Percentiles rank a stretch among this genome's conserved stretches.
Conservation (phyloP, 1,140 invertebrate species). For the Ectropis grisescens region DNA sequence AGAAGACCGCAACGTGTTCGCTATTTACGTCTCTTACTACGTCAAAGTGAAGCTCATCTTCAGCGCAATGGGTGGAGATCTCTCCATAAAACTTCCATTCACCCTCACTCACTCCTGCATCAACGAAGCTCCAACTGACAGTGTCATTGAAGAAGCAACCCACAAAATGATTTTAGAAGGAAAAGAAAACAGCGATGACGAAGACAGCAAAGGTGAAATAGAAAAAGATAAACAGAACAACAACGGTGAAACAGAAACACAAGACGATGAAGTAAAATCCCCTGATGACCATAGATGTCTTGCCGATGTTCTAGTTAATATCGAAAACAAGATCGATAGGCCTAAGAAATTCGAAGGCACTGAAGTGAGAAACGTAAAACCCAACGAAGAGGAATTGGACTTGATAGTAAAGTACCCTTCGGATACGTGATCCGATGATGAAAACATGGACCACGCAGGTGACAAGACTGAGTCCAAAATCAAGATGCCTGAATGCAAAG, state of each 20-base stretch:
- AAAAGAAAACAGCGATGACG: constrained; percentile 53
- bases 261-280: constrained; percentile 33
- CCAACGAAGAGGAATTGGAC: constrained; percentile 61
- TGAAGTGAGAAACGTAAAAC: constrained; percentile 43
- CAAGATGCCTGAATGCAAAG: constrained; percentile 32
- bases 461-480: constrained; percentile 41
- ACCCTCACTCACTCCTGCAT: constrained; percentile 72
- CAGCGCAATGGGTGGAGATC: constrained; percentile 83
- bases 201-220: constrained; percentile 37
- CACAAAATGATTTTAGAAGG: constrained; percentile 62
- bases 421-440: constrained; percentile 68
- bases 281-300: constrained; percentile 39
- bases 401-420: constrained; percentile 62
- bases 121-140: constrained; percentile 61
- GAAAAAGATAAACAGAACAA: constrained; percentile 50
- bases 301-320: constrained; percentile 53
- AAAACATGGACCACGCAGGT: constrained; percentile 24
- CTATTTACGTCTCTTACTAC: constrained; percentile 91
- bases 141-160: constrained; percentile 53
- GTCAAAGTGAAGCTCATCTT: constrained; percentile 87
- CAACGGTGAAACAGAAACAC: constrained; percentile 23
- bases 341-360: constrained; percentile 46
- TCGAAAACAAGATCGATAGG: constrained; percentile 51
- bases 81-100: constrained; percentile 86
- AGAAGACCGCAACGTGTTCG: constrained; percentile 87